Base-by-base conservation (phyloP, 2,797 vertebrate genomes). In the Saguinus oedipus region DNA sequence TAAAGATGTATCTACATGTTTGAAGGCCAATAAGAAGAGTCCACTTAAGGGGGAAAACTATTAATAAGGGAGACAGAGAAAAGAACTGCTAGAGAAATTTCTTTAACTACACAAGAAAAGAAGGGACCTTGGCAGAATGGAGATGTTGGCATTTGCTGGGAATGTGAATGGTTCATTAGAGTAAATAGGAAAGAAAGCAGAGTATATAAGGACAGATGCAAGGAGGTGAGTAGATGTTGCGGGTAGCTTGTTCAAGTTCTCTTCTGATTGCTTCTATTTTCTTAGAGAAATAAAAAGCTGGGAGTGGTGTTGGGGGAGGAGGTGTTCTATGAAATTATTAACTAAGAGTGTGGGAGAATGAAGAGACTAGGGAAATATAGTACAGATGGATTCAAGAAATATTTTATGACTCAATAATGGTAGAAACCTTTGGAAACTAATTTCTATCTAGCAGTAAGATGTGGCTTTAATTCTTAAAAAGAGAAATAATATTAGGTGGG, bases 51-150 rank as follows among this genome's bases (percentile, higher is more conserved):
- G 3, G 46, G 10, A 46, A 81, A 85, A 42, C 19, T 44, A 79
- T 44, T n/a, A 61, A 15, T 46, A 64, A 74, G 26, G 7, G 26
- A 57, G 44, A 64, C 30, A 48, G 48, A 87, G 53, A 55, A 86
- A 86, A 93, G n/a, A 88, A 42, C 86, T 85, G 1, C 46, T n/a
- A 90, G 48, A 93, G 64, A 55, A 92, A 85, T 46, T 64, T 88
- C 39, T 93, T 93, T 33, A 90, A 39, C 27, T 7, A 92, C 53
- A 50, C 15, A 44, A 79, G 33, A 26, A 70, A 64, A 93, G 55
- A 44, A 30, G 44, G 14, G 9, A 90, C 30, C 19, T 70, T 70
- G 42, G 44, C 14, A 72, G 59, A 80, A 46, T 1, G 70, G 61
- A 75, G 50, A 59, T 50, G 39, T 64, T 79, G 9, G 24, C 27